These are phyloP conservation scores for Tyto alba DNA, from an alignment of 2,113 vertebrate species.

Conservation along the genomic window DNA sequence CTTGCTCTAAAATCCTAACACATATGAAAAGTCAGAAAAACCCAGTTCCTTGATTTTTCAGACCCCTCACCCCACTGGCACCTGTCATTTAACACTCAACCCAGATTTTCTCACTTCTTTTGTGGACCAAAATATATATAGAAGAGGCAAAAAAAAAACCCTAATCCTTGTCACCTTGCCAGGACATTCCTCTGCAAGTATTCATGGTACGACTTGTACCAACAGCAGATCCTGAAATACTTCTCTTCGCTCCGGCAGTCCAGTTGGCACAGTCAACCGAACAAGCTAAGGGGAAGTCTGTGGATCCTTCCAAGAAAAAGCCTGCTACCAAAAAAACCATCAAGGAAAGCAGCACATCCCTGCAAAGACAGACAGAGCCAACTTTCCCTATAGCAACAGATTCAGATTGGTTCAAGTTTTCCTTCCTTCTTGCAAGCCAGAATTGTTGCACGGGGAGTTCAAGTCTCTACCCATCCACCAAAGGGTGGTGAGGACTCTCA, in stretches of 20 bases:
- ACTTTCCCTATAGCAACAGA: neutral
- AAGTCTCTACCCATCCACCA: neutral
- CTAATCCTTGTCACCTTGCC: conserved; percentile 31
- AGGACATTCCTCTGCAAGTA: conserved; percentile 57
- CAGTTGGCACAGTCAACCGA: conserved; percentile 40
- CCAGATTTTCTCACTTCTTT: neutral
- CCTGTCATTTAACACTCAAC: neutral
- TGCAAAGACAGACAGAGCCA: neutral
- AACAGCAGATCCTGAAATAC: conserved; percentile 54
- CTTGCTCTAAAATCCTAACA: neutral
- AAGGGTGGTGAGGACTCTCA: neutral
- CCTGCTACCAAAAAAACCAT: conserved; percentile 40
- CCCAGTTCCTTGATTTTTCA: neutral
- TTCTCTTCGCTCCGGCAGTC: conserved; percentile 18
- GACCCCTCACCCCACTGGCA: neutral
- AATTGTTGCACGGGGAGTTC: neutral
- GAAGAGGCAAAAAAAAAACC: neutral
- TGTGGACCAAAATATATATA: neutral
- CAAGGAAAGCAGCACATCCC: conserved; percentile 16
- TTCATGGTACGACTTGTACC: conserved; percentile 57
- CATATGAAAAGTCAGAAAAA: neutral
- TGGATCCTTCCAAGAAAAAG: conserved; percentile 53
- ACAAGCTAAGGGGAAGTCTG: conserved; percentile 26
- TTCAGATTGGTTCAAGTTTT: neutral
- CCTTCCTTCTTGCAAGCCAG: neutral